Base-by-base conservation (phyloP, 2,113 vertebrate genomes). In the Tinamus guttatus region DNA sequence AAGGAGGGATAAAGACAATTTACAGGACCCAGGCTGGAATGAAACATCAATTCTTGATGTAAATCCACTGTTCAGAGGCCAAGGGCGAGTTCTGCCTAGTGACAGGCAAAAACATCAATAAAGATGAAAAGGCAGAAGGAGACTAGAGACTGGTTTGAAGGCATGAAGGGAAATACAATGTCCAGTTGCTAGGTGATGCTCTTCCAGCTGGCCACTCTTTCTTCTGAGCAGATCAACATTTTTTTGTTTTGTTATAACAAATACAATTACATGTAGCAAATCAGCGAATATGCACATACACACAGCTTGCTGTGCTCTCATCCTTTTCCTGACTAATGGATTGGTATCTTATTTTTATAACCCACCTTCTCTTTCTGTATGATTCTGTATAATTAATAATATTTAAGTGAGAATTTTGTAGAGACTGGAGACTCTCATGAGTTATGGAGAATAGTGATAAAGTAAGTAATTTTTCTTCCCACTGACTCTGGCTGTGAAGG, bases 81-180 rank as follows among this genome's bases (percentile, higher is more conserved):
- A 41, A 54, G 64, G 47, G 74, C 77, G 28, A 91, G 65, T 87
- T 91, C 71, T 91, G 60, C 51, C n/a, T 51, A 59, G 71, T 20
- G 56, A 91, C 76, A 88, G 27, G n/a, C n/a, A 94, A 81, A 83
- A 78, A 30, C 30, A 28, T 67, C 93, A 47, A 75, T 79, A 92
- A 81, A 93, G 54, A 73, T 70, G 73, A 87, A 93, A 87, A 89
- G 27, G 27, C 67, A 74, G 73, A 28, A n/a, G 62, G 69, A 89
- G 8, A 34, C 15, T 81, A 68, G 69, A 21, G 32, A 34, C 59
- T 47, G 11, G 34, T 74, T 88, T 86, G 51, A 83, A 81, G 85
- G 51, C 2, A 0, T 51, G 68, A 67, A 36, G 73, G 87, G 64
- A 91, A 52, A 86, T 81, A 41, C 56, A 52, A 41, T 78, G 36